Percentiles rank a stretch among this genome's conserved stretches.
These are phyloP conservation scores for Rotaria macrura DNA, from an alignment of 2,888 invertebrate species.

Conservation along the genomic window DNA sequence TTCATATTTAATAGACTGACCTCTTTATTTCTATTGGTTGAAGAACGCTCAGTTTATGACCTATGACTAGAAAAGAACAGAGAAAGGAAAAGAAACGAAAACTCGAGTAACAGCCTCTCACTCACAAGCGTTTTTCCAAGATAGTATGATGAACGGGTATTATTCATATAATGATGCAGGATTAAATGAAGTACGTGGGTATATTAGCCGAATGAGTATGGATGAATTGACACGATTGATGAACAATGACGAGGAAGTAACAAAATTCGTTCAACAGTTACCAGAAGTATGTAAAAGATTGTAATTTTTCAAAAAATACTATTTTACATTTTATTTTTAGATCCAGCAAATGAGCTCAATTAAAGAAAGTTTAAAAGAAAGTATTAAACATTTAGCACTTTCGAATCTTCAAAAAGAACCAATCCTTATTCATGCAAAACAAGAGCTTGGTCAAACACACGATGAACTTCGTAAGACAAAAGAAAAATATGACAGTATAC, in stretches of 20 bases:
- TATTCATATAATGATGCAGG: background rate
- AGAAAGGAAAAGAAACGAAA: background rate
- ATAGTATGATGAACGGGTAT: background rate
- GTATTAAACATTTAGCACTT: background rate
- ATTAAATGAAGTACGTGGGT: background rate
- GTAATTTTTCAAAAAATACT: background rate
- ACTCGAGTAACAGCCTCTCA: background rate
- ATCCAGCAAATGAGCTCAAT: background rate
- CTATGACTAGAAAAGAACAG: background rate
- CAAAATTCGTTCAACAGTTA: background rate
- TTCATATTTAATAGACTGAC: background rate
- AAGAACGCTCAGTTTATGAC: background rate
- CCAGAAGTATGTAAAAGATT: background rate
- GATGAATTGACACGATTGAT: background rate
- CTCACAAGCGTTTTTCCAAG: background rate
- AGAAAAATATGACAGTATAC: background rate
- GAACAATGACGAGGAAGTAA: background rate
- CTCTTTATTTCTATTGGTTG: background rate
- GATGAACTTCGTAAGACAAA: background rate
- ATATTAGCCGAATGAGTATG: background rate
- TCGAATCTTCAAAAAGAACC: background rate
- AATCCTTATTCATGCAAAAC: background rate
- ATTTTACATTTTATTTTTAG: background rate
- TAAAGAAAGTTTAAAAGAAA: slow-evolving; percentile 19
- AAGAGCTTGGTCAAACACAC: background rate